These are phyloP conservation scores for Ceratosolen fusciceps DNA, from an alignment of 1,140 invertebrate species.

Conservation along the genomic window DNA sequence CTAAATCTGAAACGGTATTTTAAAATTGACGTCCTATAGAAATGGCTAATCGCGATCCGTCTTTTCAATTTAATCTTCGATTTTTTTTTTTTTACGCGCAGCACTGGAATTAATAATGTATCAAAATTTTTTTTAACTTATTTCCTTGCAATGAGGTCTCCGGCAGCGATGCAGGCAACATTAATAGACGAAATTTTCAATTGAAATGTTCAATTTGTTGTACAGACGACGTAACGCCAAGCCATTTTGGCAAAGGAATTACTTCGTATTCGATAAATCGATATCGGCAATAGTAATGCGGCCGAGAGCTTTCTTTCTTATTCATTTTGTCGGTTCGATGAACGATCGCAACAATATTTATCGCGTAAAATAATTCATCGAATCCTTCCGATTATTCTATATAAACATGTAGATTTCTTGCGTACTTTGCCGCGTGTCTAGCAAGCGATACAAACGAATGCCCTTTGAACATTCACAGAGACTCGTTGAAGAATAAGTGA, in stretches of 20 bases:
- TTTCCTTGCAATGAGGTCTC: no score
- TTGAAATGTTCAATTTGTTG: no score
- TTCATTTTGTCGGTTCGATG: background rate
- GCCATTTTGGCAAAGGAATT: no score
- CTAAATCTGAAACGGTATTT: slow-evolving; percentile 7
- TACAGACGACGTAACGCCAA: no score
- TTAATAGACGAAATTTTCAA: no score
- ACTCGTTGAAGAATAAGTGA: background rate
- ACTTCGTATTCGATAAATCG: no score
- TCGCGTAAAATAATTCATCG: no score
- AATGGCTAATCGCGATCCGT: background rate
- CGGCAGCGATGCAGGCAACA: no score
- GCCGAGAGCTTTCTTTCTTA: background rate
- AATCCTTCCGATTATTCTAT: background rate
- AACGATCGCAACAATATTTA: background rate
- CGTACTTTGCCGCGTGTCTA: background rate
- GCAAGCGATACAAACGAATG: background rate
- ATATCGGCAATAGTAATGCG: background rate
- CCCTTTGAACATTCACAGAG: background rate
- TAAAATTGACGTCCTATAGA: background rate
- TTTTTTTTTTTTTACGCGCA: no score
- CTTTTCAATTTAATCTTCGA: slow-evolving; percentile 12
- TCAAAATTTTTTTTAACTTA: no score
- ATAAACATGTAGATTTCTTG: background rate
- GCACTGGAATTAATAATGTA: no score